Base-by-base conservation (phyloP, 2,113 vertebrate genomes). In the Brachyhypopomus gauderio region DNA sequence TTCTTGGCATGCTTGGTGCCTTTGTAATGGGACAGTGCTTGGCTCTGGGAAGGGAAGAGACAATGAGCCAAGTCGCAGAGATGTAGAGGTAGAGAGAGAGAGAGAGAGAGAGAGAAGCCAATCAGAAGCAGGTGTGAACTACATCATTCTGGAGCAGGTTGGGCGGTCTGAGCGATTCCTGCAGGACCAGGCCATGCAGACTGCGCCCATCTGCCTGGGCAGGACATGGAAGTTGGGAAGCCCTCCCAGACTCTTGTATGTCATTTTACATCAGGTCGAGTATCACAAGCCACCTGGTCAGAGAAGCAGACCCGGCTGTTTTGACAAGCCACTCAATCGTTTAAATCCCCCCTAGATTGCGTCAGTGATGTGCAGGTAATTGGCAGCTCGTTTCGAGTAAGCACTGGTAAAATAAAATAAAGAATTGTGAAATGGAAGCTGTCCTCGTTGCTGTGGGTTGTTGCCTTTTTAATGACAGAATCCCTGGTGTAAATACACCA, bases 1-100 rank as follows among this genome's bases (percentile, higher is more conserved):
- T 96, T 98, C 96, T 97, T 99, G 95, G 97, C 97, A 88, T 99
- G 98, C 93, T 99, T 99, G 93, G 96, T 98, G 89, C 98, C 98
- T 95, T 98, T 99, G 95, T 98, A 99, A 95, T 99, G 98, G 95
- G 97, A 96, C 93, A 95, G 90, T 89, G 97, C 97, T 94, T 99
- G 98, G 94, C 95, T 99, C 98, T 99, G 95, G 92, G 94, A 93
- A 94, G 92, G 93, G 92, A 93, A 95, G 93, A 94, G 94, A 94
- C 88, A 92, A 92, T 93, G 94, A 92, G 92, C 92, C 91, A 92
- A 69, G 45, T 59, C 45, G 5, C 12, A 8, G 22, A 58, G 76
- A 66, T 20, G 23, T 5, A 77, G 36, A 78, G 3, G 48, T 30
- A 75, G 23, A 80, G 67, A 22, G 27, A 74, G 48, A 58, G 72